phyloP scores from a whole-genome alignment of 1,140 invertebrate species.

The Matsumurasca onukii region DNA sequence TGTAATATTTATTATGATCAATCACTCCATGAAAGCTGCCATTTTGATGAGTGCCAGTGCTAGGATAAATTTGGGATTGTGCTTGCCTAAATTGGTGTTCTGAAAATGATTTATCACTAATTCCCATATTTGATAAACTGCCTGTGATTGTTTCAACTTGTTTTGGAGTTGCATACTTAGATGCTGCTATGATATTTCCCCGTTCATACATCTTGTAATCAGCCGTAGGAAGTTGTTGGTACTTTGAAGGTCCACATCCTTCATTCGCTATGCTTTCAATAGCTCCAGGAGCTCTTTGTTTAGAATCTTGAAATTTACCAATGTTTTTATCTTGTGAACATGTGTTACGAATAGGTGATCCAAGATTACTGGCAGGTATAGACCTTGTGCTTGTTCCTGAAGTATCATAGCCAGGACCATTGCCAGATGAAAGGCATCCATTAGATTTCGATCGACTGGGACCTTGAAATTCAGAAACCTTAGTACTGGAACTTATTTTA shows the following conservation, averaged over 20 bases:
- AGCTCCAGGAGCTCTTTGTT: slow-evolving; percentile 50
- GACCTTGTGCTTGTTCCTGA: slow-evolving; percentile 26
- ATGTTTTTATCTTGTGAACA: slow-evolving; percentile 33
- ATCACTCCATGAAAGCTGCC: slow-evolving; percentile 37
- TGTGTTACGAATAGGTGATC: slow-evolving; percentile 28
- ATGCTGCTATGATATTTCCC: slow-evolving; percentile 65
- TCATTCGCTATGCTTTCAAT: slow-evolving; percentile 56
- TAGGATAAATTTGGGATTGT: background rate
- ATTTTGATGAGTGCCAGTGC: slow-evolving; percentile 8
- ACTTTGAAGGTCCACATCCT: slow-evolving; percentile 38
- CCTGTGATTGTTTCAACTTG: slow-evolving; percentile 58
- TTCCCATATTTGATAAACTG: slow-evolving; percentile 34
- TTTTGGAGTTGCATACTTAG: slow-evolving; percentile 74
- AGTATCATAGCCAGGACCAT: background rate
- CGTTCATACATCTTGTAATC: slow-evolving; percentile 66
- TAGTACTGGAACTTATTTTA: background rate
- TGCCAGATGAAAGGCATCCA: background rate
- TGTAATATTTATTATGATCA: slow-evolving; percentile 42
- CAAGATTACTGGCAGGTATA: slow-evolving; percentile 31
- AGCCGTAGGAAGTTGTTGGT: slow-evolving; percentile 39
- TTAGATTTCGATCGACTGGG: slow-evolving; percentile 3
- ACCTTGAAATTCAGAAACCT: background rate
- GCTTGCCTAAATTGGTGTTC: slow-evolving; percentile 33
- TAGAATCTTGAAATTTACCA: slow-evolving; percentile 42
- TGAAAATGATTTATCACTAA: slow-evolving; percentile 37